Evolutionary conservation across 2,797 vertebrate genomes (phyloP).

Genomic region (Lophotriccus pileatus): DNA sequence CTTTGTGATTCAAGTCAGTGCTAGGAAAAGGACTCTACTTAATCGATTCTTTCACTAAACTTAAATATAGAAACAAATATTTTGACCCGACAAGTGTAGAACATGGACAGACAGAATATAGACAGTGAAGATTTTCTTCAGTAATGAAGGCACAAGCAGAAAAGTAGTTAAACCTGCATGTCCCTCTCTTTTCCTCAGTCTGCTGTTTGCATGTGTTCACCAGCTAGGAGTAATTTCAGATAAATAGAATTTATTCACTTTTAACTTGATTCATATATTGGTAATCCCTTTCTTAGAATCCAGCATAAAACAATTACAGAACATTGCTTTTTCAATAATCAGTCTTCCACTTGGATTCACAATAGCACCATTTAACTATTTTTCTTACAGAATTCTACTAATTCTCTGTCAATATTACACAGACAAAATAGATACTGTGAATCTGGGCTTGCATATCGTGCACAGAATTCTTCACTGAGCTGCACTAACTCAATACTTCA

Average conservation of each 20-base stretch:
- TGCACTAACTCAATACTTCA: neutral
- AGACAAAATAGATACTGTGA: neutral
- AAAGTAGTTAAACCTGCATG: neutral
- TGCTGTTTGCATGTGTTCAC: neutral
- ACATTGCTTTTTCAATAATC: neutral
- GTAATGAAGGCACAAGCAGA: neutral
- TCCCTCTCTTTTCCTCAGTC: neutral
- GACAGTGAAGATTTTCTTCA: neutral
- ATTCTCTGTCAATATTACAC: neutral
- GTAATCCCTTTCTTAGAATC: neutral
- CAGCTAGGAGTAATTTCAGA: neutral
- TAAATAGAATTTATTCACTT: neutral
- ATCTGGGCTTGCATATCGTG: neutral
- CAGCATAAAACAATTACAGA: neutral
- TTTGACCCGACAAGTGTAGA: neutral
- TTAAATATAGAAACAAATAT: neutral
- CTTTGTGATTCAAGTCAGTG: neutral
- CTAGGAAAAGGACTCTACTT: neutral
- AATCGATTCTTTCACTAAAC: neutral
- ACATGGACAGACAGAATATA: neutral
- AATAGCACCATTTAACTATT: neutral
- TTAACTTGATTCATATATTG: neutral
- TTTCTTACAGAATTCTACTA: neutral
- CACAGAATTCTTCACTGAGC: neutral
- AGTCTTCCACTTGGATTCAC: neutral